phyloP scores from a whole-genome alignment of 2,797 vertebrate species.

The Falco novaeseelandiae region DNA sequence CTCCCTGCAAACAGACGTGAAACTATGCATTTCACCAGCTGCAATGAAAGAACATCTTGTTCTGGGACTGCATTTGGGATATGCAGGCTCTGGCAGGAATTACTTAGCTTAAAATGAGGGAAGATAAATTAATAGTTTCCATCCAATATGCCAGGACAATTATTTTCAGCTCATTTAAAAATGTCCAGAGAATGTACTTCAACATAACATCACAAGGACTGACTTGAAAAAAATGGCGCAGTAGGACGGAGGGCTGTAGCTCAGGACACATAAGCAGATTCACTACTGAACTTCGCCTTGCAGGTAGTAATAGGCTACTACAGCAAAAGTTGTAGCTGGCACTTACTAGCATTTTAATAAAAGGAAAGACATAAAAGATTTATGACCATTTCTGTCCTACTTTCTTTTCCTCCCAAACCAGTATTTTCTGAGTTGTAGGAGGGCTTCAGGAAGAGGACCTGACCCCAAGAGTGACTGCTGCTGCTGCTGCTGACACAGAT shows the following conservation, averaged over 20 bases:
- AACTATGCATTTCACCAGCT: slow-evolving; percentile 11
- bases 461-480: fast-evolving
- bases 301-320: neutral
- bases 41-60: slow-evolving; percentile 52
- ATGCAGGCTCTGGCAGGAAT: slow-evolving; percentile 9
- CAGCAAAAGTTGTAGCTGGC: neutral
- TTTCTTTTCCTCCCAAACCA: neutral
- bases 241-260: neutral
- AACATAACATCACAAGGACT: neutral
- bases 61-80: slow-evolving; percentile 1
- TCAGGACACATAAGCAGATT: neutral
- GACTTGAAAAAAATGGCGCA: neutral
- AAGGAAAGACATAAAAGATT: neutral
- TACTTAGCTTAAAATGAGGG: slow-evolving; percentile 6
- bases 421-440: neutral
- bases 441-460: fast-evolving
- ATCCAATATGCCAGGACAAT: slow-evolving; percentile 28
- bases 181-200: slow-evolving; percentile 23
- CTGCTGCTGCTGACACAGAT: too few relatives aligned
- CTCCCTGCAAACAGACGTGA: slow-evolving; percentile 13
- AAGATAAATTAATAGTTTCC: slow-evolving; percentile 59
- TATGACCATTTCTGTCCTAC: neutral
- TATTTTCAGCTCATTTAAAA: slow-evolving; percentile 35
- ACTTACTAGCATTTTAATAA: neutral
- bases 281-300: neutral